phyloP scores from a whole-genome alignment of 2,888 invertebrate species.

The Leucozona laternaria region DNA sequence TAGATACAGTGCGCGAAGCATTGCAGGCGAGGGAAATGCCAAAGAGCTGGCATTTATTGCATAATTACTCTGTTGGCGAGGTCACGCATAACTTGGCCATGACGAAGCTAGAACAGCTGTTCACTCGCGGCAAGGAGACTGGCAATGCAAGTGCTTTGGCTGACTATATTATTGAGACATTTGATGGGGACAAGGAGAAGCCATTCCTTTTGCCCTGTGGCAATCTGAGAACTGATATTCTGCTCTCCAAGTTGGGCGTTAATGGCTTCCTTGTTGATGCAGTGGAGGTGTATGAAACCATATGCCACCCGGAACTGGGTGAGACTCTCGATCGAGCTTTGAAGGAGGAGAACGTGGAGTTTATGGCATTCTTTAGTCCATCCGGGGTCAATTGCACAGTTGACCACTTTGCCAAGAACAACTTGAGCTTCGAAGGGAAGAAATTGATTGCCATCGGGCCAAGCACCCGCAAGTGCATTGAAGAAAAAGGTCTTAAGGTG shows the following conservation, averaged over 20 bases:
- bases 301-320: conserved; percentile 84
- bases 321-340: conserved; percentile 82
- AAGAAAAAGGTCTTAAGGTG: conserved; percentile 83
- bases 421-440: conserved; percentile 79
- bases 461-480: conserved; percentile 85
- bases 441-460: conserved; percentile 86
- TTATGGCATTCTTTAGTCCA: conserved; percentile 86
- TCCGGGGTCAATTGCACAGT: conserved; percentile 85
- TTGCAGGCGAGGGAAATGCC: conserved; percentile 82
- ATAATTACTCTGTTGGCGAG: conserved; percentile 85
- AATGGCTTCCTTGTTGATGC: conserved; percentile 84
- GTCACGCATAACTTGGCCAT: conserved; percentile 84
- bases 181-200: conserved; percentile 82
- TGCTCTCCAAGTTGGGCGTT: conserved; percentile 83
- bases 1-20: conserved; percentile 84
- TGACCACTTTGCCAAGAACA: conserved; percentile 82
- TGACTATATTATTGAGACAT: conserved; percentile 84
- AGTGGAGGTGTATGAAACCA: conserved; percentile 85
- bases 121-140: conserved; percentile 85
- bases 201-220: conserved; percentile 86
- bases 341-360: conserved; percentile 84
- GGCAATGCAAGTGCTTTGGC: conserved; percentile 85
- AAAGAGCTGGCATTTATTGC: conserved; percentile 83
- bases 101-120: conserved; percentile 83
- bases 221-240: conserved; percentile 85